Conservation (phyloP, 2,113 vertebrate genomes). For the Larimichthys crocea region DNA sequence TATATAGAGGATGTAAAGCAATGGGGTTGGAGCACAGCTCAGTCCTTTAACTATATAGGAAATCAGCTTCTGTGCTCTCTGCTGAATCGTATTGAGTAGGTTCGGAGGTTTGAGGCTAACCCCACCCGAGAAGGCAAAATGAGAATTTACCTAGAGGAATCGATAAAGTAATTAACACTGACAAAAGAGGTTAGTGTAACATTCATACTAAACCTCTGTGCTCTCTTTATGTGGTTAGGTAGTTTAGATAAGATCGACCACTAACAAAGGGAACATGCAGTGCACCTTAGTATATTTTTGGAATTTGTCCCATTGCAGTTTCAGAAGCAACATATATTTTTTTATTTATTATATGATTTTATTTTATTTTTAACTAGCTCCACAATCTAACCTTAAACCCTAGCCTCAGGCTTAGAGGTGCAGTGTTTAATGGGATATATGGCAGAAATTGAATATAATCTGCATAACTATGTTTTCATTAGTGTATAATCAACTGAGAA, state of each 20-base stretch:
- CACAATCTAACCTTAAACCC: neutral
- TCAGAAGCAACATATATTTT: neutral
- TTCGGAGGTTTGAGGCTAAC: neutral
- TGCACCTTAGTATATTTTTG: neutral
- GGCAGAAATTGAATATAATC: too few species aligned
- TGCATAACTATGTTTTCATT: too few species aligned
- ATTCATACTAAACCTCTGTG: neutral
- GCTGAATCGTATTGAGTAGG: conserved; percentile 1
- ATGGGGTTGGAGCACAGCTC: conserved; percentile 2
- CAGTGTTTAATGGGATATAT: too few species aligned
- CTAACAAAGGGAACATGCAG: neutral
- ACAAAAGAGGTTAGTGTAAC: conserved; percentile 20
- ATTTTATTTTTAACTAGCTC: neutral
- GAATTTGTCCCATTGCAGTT: neutral
- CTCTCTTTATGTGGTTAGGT: neutral
- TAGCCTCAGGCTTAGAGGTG: too few species aligned
- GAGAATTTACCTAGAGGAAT: conserved; percentile 29
- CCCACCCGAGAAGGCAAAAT: neutral
- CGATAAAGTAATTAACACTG: conserved; percentile 39
- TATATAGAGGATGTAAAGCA: conserved; percentile 16
- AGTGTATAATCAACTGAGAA: too few species aligned
- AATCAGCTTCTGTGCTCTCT: neutral
- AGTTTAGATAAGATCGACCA: neutral
- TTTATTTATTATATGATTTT: too few species aligned
- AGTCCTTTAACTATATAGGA: conserved; percentile 13